Evolutionary conservation across 1,140 invertebrate genomes (phyloP).

Genomic region (Drosophila auraria): DNA sequence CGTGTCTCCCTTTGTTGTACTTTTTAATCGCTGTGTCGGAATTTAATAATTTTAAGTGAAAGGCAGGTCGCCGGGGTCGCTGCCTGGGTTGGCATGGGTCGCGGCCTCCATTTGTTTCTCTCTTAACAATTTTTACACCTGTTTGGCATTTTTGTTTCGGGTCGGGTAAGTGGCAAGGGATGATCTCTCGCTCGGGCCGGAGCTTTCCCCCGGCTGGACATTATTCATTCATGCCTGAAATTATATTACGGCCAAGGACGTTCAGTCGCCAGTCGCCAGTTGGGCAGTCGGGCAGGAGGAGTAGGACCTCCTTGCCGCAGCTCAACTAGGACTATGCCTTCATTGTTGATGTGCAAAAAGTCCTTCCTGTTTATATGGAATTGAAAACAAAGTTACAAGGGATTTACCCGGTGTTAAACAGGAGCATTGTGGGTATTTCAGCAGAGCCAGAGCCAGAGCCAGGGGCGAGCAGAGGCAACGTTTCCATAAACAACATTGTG

Average conservation of each 20-base stretch:
- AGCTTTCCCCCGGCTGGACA: conserved; percentile 18
- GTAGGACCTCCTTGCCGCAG: neutral
- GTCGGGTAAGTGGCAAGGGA: conserved; percentile 38
- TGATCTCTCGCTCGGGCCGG: conserved; percentile 24
- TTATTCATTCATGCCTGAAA: conserved; percentile 40
- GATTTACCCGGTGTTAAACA: conserved; percentile 13
- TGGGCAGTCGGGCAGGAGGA: neutral
- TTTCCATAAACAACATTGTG: conserved; percentile 17
- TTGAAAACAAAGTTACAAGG: conserved; percentile 24
- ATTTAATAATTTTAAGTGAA: conserved; percentile 77
- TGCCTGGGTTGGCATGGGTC: conserved; percentile 1
- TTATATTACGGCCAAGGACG: conserved; percentile 33
- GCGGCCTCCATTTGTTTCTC: conserved; percentile 38
- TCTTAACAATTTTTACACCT: conserved; percentile 56
- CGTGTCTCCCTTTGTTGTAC: conserved; percentile 9
- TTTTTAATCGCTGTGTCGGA: conserved; percentile 61
- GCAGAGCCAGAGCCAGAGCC: too few relatives aligned
- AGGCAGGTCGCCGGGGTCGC: conserved; percentile 21
- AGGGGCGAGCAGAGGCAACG: neutral
- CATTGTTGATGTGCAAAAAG: conserved; percentile 26
- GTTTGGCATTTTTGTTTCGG: conserved; percentile 39
- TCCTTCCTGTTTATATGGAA: conserved; percentile 33
- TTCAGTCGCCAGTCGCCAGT: conserved; percentile 7
- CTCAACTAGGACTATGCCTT: conserved; percentile 25
- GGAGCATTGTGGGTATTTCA: neutral